Evolutionary conservation across 2,797 vertebrate genomes (phyloP).

Genomic region (Todus mexicanus): DNA sequence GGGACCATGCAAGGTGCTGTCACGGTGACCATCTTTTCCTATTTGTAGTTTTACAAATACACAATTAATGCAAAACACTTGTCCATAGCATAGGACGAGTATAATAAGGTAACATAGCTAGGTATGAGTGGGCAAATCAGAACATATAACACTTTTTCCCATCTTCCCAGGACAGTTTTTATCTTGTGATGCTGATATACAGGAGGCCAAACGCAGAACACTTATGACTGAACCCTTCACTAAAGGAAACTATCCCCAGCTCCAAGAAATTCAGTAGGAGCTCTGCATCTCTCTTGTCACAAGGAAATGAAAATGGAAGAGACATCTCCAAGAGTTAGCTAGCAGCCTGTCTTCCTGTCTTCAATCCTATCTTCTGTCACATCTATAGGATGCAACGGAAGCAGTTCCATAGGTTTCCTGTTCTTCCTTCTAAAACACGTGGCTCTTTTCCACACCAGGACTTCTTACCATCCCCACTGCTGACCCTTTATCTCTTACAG

Average conservation of each 20-base stretch:
- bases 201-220: neutral
- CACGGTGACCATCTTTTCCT: neutral
- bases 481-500: neutral
- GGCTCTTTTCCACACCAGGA: neutral
- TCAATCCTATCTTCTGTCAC: no score
- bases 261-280: neutral
- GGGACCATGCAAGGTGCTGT: neutral
- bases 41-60: neutral
- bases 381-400: neutral
- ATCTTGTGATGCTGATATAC: neutral
- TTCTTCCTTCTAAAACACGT: neutral
- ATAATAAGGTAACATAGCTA: neutral
- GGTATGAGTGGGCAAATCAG: neutral
- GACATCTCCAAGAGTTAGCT: neutral
- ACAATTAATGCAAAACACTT: neutral
- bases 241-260: neutral
- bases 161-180: neutral
- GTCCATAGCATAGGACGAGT: neutral
- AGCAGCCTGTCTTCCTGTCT: no score
- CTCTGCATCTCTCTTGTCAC: neutral
- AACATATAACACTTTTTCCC: neutral
- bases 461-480: neutral
- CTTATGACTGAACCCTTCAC: neutral
- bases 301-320: neutral
- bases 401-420: neutral